phyloP scores from a whole-genome alignment of 2,113 vertebrate genomes.

The Barbus barbus region DNA sequence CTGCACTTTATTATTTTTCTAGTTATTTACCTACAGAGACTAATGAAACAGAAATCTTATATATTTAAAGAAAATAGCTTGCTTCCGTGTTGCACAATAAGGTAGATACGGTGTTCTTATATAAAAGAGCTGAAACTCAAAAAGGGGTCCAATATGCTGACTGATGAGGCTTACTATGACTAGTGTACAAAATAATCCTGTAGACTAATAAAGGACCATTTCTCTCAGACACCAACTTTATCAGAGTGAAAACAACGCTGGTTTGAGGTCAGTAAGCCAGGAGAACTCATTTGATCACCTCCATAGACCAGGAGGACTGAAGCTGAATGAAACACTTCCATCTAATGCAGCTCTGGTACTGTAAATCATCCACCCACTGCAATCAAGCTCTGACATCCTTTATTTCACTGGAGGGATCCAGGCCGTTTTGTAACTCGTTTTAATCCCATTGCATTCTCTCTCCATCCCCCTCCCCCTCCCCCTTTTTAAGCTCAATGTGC shows the following conservation, averaged over 20 bases:
- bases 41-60: too few species aligned
- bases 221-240: slow-evolving; percentile 3
- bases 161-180: neutral
- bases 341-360: slow-evolving; percentile 20
- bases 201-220: too few species aligned
- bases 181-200: neutral
- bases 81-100: too few species aligned
- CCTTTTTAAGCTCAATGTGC: too few species aligned
- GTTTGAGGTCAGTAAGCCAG: slow-evolving; percentile 21
- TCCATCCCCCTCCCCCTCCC: slow-evolving; percentile 20
- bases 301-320: slow-evolving; percentile 31
- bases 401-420: slow-evolving; percentile 49
- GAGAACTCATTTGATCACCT: neutral
- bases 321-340: slow-evolving; percentile 41
- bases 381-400: slow-evolving; percentile 54
- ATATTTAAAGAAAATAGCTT: too few species aligned
- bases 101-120: too few species aligned
- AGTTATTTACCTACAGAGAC: too few species aligned
- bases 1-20: too few species aligned
- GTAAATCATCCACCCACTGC: slow-evolving; percentile 49
- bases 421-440: slow-evolving; percentile 51
- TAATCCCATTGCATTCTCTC: slow-evolving; percentile 52
- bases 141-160: too few species aligned
- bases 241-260: neutral
- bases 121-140: too few species aligned